Conservation (phyloP, 2,113 vertebrate species). For the Platichthys flesus region DNA sequence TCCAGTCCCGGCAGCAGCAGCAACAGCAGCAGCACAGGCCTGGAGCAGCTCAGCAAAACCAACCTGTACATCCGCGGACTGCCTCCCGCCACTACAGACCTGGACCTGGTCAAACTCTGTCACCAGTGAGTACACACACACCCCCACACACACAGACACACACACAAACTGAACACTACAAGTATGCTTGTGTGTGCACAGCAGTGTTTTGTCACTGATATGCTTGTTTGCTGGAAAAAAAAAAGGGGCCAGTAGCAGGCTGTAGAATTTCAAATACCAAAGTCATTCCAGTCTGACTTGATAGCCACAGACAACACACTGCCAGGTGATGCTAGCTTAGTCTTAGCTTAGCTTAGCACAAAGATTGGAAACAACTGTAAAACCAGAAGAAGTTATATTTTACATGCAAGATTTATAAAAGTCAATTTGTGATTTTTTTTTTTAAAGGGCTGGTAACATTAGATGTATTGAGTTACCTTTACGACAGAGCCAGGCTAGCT, state of each 20-base stretch:
- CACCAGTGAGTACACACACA: slow-evolving; percentile 91
- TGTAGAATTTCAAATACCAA: neutral
- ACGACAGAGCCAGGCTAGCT: neutral
- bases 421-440: neutral
- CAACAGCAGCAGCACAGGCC: slow-evolving; percentile 94
- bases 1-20: slow-evolving; percentile 97
- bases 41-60: slow-evolving; percentile 99
- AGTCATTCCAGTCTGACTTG: neutral
- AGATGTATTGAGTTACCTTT: neutral
- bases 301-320: neutral
- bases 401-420: neutral
- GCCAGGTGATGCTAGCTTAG: neutral
- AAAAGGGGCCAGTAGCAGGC: neutral
- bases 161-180: neutral
- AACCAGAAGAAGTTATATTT: neutral
- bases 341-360: neutral
- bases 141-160: neutral
- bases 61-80: slow-evolving; percentile 98
- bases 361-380: neutral
- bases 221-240: neutral
- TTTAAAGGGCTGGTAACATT: neutral
- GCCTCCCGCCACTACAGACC: slow-evolving; percentile 96
- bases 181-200: neutral
- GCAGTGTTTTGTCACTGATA: neutral
- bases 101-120: slow-evolving; percentile 98